Conservation (phyloP, 2,888 invertebrate species). For the Drosophila nr. perissopoda region DNA sequence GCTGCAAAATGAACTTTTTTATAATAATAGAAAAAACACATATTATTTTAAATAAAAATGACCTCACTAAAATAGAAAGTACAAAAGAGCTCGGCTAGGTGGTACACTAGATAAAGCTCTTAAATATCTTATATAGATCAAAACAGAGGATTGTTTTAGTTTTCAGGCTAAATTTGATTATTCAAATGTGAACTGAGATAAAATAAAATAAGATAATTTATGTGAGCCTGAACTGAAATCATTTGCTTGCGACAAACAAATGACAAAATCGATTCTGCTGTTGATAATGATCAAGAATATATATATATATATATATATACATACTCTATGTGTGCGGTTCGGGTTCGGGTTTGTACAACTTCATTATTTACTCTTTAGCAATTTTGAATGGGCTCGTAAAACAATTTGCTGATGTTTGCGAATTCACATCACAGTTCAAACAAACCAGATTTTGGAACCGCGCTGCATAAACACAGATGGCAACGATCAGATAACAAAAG, state of each 20-base stretch:
- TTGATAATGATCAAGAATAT: neutral
- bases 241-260: neutral
- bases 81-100: neutral
- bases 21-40: neutral
- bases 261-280: neutral
- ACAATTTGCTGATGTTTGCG: neutral
- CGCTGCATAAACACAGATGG: conserved; percentile 34
- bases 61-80: neutral
- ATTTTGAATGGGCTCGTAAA: neutral
- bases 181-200: neutral
- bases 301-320: neutral
- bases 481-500: conserved; percentile 15
- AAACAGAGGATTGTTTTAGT: neutral
- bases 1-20: too few relatives aligned
- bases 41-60: neutral
- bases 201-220: neutral
- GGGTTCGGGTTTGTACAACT: neutral
- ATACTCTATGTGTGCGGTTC: neutral
- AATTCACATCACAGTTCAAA: conserved; percentile 1
- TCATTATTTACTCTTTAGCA: neutral
- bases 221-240: neutral
- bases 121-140: neutral
- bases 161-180: neutral
- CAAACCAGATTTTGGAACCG: neutral
- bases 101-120: too few relatives aligned